Base-by-base conservation (phyloP, 1,140 invertebrate species). In the Rhagoletis zephyria region DNA sequence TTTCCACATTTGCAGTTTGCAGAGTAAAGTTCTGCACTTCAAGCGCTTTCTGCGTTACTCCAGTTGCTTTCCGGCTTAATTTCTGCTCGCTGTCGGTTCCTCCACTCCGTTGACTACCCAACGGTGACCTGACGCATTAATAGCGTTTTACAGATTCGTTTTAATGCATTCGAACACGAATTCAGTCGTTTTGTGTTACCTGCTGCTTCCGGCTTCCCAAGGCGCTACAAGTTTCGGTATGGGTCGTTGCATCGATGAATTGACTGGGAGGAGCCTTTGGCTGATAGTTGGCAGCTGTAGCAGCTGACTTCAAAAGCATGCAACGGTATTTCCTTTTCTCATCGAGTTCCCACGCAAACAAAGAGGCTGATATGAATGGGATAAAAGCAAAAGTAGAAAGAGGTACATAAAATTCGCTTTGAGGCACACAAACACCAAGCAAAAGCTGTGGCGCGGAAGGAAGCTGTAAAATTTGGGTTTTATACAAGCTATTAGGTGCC, bases 271-370 rank as follows among this genome's bases (percentile, higher is more conserved):
- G 14, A 74, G 70, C 45, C 70, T 10, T 16, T 74, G 45, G 48
- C 74, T 81, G 10, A 16, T 4, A 81, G 48, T 81, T 81, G 74
- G 74, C 51, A 7, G 2, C 10, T 56, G 74, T 59, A 19, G 12
- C 45, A 56, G 74, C 74, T 81, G 74, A 81, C 16, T 16, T 45
- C 45, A 74, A n/a, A 74, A 30, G 30, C 70, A 81, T 81, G 74
- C 74, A 81, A 81, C 74, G 74, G 74, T 59, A 81, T 81, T 81
- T 81, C 74, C 74, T 56, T 1, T 81, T 81, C 1, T n/a, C 19
- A 16, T 1, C 4, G 30, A 6, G 74, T 81, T 81, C 74, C 74
- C 74, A 81, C 74, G 74, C 74, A 51, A 81, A 81, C 48, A 48
- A 81, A 81, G 16, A 81, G 56, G 30, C 19, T 30, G 40, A 48